Conservation (phyloP, 2,888 invertebrate species). For the Dendrolimus houi region DNA sequence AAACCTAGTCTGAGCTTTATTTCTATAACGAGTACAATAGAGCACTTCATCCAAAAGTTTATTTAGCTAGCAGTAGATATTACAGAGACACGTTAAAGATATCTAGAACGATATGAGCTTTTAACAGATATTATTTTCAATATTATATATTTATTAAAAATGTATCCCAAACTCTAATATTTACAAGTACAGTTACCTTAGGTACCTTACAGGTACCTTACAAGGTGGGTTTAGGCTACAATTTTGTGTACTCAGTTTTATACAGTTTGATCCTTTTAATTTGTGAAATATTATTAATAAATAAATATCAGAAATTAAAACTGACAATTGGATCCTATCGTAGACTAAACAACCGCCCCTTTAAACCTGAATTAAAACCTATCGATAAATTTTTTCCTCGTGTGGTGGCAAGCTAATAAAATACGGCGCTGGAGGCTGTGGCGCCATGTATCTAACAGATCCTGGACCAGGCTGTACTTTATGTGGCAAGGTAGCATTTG, state of each 20-base stretch:
- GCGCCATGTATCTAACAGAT: constrained; percentile 73
- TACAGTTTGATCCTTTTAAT: neutral
- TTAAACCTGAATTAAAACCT: constrained; percentile 19
- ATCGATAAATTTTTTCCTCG: constrained; percentile 81
- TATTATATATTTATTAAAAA: neutral
- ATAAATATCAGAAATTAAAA: neutral
- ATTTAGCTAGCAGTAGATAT: constrained; percentile 4
- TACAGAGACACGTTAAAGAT: constrained; percentile 14
- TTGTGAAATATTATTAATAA: too few relatives aligned
- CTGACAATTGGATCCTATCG: neutral
- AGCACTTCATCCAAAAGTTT: too few relatives aligned
- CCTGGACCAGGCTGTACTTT: constrained; percentile 76
- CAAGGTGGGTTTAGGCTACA: neutral
- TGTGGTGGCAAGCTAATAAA: constrained; percentile 78
- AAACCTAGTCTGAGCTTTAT: neutral
- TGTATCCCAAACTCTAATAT: constrained; percentile 1
- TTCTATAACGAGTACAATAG: too few relatives aligned
- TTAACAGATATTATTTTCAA: constrained; percentile 4
- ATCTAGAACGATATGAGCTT: constrained; percentile 42
- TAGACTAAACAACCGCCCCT: constrained; percentile 3
- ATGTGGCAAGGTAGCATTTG: constrained; percentile 81
- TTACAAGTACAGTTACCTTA: constrained; percentile 8
- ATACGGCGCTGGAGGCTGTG: constrained; percentile 79
- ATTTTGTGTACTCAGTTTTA: neutral
- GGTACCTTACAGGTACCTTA: constrained; percentile 8